Percentiles rank a stretch among this genome's conserved stretches.
Evolutionary conservation across 2,797 vertebrate species (phyloP).

Genomic region (Euthynnus affinis): DNA sequence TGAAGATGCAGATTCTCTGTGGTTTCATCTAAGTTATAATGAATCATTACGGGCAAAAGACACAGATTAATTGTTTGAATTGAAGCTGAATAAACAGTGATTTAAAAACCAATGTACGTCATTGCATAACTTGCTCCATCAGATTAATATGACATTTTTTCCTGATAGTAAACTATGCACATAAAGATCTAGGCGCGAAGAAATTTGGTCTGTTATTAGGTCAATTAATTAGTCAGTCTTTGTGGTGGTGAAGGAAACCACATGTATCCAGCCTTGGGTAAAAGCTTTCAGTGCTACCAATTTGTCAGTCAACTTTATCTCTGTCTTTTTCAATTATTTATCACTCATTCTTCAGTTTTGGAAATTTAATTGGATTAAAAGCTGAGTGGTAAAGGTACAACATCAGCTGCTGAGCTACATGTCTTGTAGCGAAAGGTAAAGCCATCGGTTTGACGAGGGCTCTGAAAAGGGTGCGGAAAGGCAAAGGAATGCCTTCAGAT

Average conservation of each 20-base stretch:
- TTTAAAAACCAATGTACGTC: background rate
- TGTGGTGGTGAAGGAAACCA: constrained; percentile 24
- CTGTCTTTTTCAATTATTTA: background rate
- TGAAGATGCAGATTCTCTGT: background rate
- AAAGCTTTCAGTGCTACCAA: background rate
- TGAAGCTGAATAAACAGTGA: constrained; percentile 2
- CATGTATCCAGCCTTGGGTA: background rate
- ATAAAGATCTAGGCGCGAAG: constrained; percentile 2
- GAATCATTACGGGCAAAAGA: background rate
- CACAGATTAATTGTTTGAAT: background rate
- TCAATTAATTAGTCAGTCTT: constrained; percentile 9
- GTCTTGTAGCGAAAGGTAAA: constrained; percentile 80
- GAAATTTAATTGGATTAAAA: constrained; percentile 82
- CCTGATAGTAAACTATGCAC: background rate
- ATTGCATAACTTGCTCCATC: background rate
- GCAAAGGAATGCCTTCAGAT: constrained; percentile 91
- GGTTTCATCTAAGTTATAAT: background rate
- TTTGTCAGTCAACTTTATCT: background rate
- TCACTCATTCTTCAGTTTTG: constrained; percentile 33
- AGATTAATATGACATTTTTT: background rate
- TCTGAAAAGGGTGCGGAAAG: constrained; percentile 85
- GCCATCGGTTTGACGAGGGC: constrained; percentile 85
- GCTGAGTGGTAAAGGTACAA: constrained; percentile 77
- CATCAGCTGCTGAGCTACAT: constrained; percentile 81
- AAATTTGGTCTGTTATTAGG: background rate